phyloP scores from a whole-genome alignment of 2,888 invertebrate species.

The Halictus quadricinctus region DNA sequence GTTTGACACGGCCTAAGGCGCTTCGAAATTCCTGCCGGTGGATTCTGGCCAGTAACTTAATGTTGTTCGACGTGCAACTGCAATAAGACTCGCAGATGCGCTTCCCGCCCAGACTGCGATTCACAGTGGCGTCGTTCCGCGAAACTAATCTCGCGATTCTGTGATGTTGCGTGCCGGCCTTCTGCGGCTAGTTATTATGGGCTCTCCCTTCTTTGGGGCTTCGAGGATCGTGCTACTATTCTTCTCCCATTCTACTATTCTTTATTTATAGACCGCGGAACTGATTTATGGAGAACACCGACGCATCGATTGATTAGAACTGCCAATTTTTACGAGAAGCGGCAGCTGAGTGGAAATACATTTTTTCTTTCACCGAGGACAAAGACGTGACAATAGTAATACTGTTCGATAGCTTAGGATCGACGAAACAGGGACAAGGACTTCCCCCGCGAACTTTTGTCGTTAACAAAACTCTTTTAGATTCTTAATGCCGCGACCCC shows the following conservation, averaged over 20 bases:
- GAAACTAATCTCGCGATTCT: neutral
- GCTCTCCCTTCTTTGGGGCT: neutral
- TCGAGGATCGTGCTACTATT: neutral
- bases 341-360: too few relatives aligned
- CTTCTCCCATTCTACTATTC: neutral
- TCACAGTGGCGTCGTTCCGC: neutral
- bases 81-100: constrained; percentile 37
- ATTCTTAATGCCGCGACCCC: neutral
- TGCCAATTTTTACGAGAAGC: too few relatives aligned
- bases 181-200: neutral
- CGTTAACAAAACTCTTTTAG: constrained; percentile 26
- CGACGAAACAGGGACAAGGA: neutral
- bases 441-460: constrained; percentile 13
- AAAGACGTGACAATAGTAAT: neutral
- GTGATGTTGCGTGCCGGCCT: neutral
- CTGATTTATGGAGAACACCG: too few relatives aligned
- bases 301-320: too few relatives aligned
- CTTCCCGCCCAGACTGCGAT: constrained; percentile 13
- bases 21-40: constrained; percentile 35
- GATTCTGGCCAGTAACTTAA: constrained; percentile 54
- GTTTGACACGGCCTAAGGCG: constrained; percentile 60
- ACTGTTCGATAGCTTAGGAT: neutral
- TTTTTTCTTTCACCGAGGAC: too few relatives aligned
- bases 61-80: constrained; percentile 45
- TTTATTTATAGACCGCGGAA: neutral